Evolutionary conservation across 2,888 invertebrate species (phyloP), one percentile per base, ranked within the genome.

Genomic region (Cataglyphis livida): DNA sequence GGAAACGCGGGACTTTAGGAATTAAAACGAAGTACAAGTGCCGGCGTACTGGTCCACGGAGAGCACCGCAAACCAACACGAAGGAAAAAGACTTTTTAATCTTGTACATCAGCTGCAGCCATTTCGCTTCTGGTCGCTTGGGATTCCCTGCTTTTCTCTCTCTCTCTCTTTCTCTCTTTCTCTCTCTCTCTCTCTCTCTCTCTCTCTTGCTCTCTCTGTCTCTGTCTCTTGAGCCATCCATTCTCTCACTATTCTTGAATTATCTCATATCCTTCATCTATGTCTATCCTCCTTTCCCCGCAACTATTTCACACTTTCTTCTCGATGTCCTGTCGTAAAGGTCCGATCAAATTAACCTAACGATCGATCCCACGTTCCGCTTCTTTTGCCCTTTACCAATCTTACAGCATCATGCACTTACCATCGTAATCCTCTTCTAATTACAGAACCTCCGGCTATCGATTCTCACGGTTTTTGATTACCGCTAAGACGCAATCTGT

Each of bases 41-140:
- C 57, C 83, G 76, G 70, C 65, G 59, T 57, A 15, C 35, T 32
- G 81, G 38, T 41, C 57, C 51, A 41, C n/a, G 48, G 65, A 70
- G 68, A 66, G 51, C 75, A 64, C 71, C 54, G 41, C 81, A 74
- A 65, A 64, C 78, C 61, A 54, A 73, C 54, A 25, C 35, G 65
- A 61, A 84, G 66, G 78, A 66, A 78, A 75, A 82, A 64, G 82
- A 75, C 83, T 87, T 89, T 83, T 81, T 78, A 66, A 82, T 81
- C 82, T 68, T 83, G 85, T 88, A 89, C 90, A 89, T 89, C 89
- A 88, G 88, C 83, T 78, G 86, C 78, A 71, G 75, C 78, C 73
- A 78, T 83, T 86, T 86, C 84, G 82, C 83, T 82, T 84, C 78
- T 57, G 70, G 68, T 75, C 81, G 71, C 87, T 79, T 61, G 81